Base-by-base conservation (phyloP, 2,888 invertebrate species). In the Pyrocoelia pectoralis region DNA sequence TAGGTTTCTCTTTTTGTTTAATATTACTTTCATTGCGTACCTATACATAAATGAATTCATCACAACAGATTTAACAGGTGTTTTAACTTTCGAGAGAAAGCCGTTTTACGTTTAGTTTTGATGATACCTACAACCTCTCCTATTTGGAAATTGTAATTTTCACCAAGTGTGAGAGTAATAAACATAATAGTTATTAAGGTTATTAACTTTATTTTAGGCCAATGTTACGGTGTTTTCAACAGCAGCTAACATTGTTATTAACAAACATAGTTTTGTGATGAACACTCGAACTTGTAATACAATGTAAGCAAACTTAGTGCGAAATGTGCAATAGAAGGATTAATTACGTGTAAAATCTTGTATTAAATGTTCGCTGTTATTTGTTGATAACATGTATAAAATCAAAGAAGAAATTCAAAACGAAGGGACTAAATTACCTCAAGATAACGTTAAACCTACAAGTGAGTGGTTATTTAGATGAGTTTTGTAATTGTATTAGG, bases 31-130 rank as follows among this genome's bases (percentile, higher is more conserved):
- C 33, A 33, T 33, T 33, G 6, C 3, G 24, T 24, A 24, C 4
- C 4, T 24, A 6, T 24, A 24, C 24, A 33, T 33, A 33, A 33
- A 33, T n/a, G 8, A 10, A n/a, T 46, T 46, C 17, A 17, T 46
- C 46, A 18, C n/a, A 46, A 46, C 17, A 17, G 17, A 17, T 46
- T 43, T 43, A 15, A 3, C 8, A 17, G 17, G 4, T 18, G 46
- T 46, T 17, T 46, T 46, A 46, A 46, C 46, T 46, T 46, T 46
- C 46, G 17, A 46, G 46, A 46, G 46, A 46, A 46, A 46, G 46
- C 46, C 10, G 18, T 33, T 33, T 33, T 33, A n/a, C 33, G n/a
- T n/a, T n/a, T 33, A 33, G 33, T 33, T 33, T n/a, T 24, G 3
- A 24, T n/a, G 24, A 24, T 24, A 6, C 24, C 24, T 33, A 33